These are phyloP conservation scores for Petaurus breviceps DNA, from an alignment of 2,113 vertebrate genomes.

Conservation along the genomic window DNA sequence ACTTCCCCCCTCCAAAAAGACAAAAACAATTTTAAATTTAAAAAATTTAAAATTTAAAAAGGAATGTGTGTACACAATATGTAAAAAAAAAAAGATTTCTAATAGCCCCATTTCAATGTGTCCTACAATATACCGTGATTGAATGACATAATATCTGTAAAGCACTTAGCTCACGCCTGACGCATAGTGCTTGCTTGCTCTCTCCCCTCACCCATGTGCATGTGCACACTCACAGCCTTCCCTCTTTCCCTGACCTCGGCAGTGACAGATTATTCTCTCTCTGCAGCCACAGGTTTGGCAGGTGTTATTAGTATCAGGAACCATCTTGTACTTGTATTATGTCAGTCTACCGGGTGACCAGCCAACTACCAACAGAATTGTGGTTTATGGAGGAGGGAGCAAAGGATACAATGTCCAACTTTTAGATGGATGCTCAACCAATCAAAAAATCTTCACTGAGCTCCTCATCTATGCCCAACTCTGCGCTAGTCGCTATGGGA, in stretches of 20 bases:
- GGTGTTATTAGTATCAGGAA: too few species aligned
- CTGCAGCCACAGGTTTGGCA: background rate
- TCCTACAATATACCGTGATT: background rate
- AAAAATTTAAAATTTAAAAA: background rate
- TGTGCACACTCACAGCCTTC: background rate
- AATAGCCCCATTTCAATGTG: background rate
- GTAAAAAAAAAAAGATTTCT: background rate
- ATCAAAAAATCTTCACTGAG: accelerated
- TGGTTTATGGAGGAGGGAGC: background rate
- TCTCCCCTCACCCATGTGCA: background rate
- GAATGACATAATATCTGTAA: background rate
- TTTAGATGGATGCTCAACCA: background rate
- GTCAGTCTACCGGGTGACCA: background rate
- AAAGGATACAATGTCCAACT: background rate
- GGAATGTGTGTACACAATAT: background rate
- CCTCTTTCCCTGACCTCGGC: background rate
- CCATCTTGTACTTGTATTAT: background rate
- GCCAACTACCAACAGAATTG: background rate
- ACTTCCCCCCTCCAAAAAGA: too few species aligned
- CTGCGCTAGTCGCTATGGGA: background rate
- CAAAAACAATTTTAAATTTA: too few species aligned
- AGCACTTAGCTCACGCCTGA: background rate
- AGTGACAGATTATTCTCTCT: background rate
- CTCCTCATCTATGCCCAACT: background rate
- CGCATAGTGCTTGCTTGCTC: background rate